Conservation (phyloP, 2,797 vertebrate genomes). For the Taeniopygia guttata region DNA sequence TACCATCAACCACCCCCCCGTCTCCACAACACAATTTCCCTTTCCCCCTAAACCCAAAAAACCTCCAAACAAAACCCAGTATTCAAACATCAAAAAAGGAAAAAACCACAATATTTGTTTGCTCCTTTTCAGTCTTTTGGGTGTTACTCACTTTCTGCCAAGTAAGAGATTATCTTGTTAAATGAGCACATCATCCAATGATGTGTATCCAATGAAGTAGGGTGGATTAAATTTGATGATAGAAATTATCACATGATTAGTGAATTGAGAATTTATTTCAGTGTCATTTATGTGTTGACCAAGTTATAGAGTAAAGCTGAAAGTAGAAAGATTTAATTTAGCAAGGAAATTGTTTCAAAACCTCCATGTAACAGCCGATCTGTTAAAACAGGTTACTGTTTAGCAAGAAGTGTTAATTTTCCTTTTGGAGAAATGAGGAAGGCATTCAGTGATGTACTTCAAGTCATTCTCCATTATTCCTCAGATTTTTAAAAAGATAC, state of each 20-base stretch:
- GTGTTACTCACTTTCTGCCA: background rate
- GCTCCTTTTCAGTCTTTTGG: background rate
- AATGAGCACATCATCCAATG: background rate
- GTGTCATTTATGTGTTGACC: background rate
- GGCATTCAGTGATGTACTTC: background rate
- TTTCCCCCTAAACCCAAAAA: background rate
- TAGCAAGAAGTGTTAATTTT: background rate
- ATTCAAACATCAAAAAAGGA: background rate
- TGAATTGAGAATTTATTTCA: background rate
- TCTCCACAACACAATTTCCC: accelerated
- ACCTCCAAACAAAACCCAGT: background rate
- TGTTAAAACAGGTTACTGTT: background rate
- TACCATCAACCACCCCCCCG: accelerated
- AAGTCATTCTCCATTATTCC: background rate
- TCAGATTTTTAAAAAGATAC: background rate
- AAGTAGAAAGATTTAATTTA: background rate
- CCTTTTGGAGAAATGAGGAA: background rate
- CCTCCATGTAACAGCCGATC: background rate
- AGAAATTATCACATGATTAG: background rate
- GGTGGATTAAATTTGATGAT: background rate
- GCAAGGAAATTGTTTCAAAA: background rate
- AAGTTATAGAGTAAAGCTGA: background rate
- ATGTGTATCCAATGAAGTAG: background rate
- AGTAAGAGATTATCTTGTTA: background rate
- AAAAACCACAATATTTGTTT: background rate